Conservation (phyloP, 1,140 invertebrate genomes). For the Thaumatotibia leucotreta region DNA sequence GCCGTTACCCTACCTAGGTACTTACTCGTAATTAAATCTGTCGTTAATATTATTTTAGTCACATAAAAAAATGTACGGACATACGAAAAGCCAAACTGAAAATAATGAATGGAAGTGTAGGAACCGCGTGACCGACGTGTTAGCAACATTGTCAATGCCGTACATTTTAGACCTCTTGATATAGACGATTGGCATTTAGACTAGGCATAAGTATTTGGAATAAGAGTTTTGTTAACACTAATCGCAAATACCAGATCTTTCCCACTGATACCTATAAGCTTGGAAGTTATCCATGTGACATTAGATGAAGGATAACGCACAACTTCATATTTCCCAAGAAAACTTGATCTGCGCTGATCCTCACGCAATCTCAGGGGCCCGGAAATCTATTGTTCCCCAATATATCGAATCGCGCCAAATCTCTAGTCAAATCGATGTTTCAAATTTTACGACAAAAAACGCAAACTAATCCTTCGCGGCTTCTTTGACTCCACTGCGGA, state of each 20-base stretch:
- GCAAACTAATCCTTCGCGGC: slow-evolving; percentile 64
- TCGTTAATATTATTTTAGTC: too few relatives aligned
- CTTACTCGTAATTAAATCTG: too few relatives aligned
- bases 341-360: slow-evolving; percentile 52
- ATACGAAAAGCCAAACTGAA: too few relatives aligned
- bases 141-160: too few relatives aligned
- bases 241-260: not conserved
- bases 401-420: slow-evolving; percentile 59
- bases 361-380: slow-evolving; percentile 54
- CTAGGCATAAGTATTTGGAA: too few relatives aligned
- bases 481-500: slow-evolving; percentile 54
- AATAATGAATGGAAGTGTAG: too few relatives aligned
- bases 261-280: not conserved
- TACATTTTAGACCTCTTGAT: too few relatives aligned
- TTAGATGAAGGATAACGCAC: not conserved
- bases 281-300: not conserved
- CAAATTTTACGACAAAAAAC: slow-evolving; percentile 63
- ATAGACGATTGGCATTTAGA: too few relatives aligned
- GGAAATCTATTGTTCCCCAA: slow-evolving; percentile 65
- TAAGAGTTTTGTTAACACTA: not conserved
- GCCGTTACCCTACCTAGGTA: too few relatives aligned
- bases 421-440: slow-evolving; percentile 64
- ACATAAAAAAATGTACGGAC: too few relatives aligned
- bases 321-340: slow-evolving; percentile 31
- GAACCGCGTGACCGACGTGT: too few relatives aligned